These are phyloP conservation scores for Tangara arthus DNA, from an alignment of 2,797 vertebrate genomes.

Conservation along the genomic window DNA sequence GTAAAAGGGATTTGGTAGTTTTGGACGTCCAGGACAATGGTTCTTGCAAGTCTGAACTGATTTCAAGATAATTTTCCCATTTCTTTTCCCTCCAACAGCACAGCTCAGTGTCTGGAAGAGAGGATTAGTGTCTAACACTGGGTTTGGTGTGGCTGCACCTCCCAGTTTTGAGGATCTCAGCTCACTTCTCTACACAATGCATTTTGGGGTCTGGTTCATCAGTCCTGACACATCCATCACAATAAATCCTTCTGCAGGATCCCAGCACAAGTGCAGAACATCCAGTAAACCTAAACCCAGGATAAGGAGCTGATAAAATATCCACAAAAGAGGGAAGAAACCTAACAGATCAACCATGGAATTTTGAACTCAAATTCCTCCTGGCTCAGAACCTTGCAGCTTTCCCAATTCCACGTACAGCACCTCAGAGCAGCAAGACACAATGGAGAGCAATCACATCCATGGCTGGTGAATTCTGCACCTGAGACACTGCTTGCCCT, in stretches of 20 bases:
- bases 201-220: neutral
- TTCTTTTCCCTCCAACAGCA: neutral
- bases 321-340: neutral
- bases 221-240: neutral
- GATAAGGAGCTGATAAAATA: neutral
- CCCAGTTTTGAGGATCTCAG: neutral
- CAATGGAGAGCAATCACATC: neutral
- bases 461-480: neutral
- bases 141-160: neutral
- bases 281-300: neutral
- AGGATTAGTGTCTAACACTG: neutral
- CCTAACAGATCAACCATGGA: neutral
- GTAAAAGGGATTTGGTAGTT: neutral
- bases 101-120: neutral
- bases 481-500: neutral
- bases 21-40: rapidly evolving
- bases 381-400: neutral
- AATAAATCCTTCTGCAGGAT: neutral
- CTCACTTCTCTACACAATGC: neutral
- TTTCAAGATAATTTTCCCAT: neutral
- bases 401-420: neutral
- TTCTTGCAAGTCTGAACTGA: neutral
- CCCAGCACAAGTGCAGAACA: neutral
- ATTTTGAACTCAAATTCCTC: neutral
- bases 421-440: neutral